Percentiles rank a stretch among this genome's conserved stretches.
Conservation (phyloP, 1,140 invertebrate species). For the Brachionus paranguensis region DNA sequence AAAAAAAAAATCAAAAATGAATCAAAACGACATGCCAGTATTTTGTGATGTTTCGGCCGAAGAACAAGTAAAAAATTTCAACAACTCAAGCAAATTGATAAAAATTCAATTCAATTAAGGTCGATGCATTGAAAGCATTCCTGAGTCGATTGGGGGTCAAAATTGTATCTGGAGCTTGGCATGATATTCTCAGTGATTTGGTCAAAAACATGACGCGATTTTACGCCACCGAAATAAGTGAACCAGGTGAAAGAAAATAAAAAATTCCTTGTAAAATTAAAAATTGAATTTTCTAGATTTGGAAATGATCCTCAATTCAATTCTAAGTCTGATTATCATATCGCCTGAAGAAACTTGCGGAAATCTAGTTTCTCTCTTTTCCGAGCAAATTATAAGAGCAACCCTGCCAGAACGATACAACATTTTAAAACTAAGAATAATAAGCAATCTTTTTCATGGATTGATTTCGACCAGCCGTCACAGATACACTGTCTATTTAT, state of each 20-base stretch:
- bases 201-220: background rate
- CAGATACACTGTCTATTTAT: constrained; percentile 4
- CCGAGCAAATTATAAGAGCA: constrained; percentile 84
- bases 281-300: constrained; percentile 55
- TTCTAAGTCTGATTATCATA: constrained; percentile 84
- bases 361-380: constrained; percentile 80
- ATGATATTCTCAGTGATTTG: background rate
- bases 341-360: constrained; percentile 78
- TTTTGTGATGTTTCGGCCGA: constrained; percentile 33
- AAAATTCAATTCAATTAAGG: background rate
- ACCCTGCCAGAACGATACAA: constrained; percentile 74
- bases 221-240: background rate
- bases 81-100: background rate
- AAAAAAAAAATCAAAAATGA: background rate
- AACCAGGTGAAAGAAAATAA: background rate
- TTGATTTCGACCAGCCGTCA: background rate
- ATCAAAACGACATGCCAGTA: constrained; percentile 36
- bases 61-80: constrained; percentile 12
- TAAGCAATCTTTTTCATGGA: constrained; percentile 36
- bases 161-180: background rate
- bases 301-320: constrained; percentile 60
- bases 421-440: constrained; percentile 71
- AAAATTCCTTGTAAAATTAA: background rate
- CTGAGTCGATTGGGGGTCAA: background rate
- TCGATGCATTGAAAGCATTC: background rate